Conservation (phyloP, 2,888 invertebrate genomes). For the Neoaliturus tenellus region DNA sequence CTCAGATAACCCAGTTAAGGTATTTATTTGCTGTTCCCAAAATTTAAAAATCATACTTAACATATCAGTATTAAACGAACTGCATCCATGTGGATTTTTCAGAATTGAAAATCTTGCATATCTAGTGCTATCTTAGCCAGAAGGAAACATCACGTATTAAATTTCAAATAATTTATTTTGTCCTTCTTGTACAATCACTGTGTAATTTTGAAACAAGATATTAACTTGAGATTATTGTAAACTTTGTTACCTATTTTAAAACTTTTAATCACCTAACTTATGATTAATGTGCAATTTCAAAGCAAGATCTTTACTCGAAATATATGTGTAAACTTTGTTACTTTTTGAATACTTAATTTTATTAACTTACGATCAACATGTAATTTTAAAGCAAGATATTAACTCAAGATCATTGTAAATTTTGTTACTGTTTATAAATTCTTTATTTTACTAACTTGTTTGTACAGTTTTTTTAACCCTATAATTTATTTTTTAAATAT, state of each 20-base stretch:
- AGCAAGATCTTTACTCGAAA: too few species aligned
- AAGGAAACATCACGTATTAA: neutral
- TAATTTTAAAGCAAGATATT: neutral
- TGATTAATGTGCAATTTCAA: too few species aligned
- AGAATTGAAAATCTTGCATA: too few species aligned
- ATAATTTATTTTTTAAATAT: neutral
- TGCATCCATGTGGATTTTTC: too few species aligned
- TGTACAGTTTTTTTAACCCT: neutral
- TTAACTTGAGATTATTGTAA: neutral
- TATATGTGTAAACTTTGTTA: neutral
- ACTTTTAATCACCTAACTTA: neutral
- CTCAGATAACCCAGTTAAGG: too few species aligned
- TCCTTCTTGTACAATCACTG: neutral
- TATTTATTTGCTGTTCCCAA: too few species aligned
- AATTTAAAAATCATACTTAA: too few species aligned
- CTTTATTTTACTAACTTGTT: neutral
- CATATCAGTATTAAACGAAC: too few species aligned
- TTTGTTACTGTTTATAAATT: conserved; percentile 8
- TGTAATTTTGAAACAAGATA: neutral
- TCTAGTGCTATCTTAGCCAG: neutral
- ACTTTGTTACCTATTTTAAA: neutral
- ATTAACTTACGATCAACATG: neutral
- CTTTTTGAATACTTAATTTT: neutral
- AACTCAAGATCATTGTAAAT: neutral
- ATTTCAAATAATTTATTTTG: too few species aligned